These are phyloP conservation scores for Plebejus anna DNA, from an alignment of 2,888 invertebrate species.

Conservation along the genomic window DNA sequence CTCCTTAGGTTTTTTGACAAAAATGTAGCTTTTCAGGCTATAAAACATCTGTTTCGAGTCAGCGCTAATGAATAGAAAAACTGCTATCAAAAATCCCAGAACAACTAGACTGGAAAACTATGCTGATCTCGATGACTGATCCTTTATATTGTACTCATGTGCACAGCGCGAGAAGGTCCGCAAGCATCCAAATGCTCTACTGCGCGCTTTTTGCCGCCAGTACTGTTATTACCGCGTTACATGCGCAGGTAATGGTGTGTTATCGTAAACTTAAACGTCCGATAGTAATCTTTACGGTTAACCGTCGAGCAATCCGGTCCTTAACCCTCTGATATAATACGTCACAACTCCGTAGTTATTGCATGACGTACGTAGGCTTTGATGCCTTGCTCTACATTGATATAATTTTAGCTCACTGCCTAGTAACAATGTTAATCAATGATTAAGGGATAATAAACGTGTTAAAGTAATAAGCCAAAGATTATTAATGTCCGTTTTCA, in stretches of 20 bases:
- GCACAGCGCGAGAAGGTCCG: too few species aligned
- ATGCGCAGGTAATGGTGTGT: neutral
- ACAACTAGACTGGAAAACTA: too few species aligned
- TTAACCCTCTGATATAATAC: neutral
- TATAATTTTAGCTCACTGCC: neutral
- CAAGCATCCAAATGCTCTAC: neutral
- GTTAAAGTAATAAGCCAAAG: neutral
- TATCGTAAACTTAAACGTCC: conserved; percentile 20
- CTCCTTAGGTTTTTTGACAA: too few species aligned
- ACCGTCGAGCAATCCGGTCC: conserved; percentile 5
- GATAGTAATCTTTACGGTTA: conserved; percentile 20
- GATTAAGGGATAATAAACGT: neutral
- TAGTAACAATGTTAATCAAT: neutral
- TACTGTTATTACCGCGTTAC: neutral
- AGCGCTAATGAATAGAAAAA: too few species aligned
- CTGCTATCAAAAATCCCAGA: too few species aligned
- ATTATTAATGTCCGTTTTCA: neutral
- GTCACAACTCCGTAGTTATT: neutral
- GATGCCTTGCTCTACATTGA: neutral
- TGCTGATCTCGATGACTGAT: too few species aligned
- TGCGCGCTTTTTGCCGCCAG: neutral
- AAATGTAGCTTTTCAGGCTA: too few species aligned
- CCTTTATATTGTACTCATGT: too few species aligned
- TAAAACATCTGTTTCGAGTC: too few species aligned
- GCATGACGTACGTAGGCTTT: neutral